Evolutionary conservation across 2,888 invertebrate genomes (phyloP), one percentile per base, ranked within the genome.

Genomic region (Drosophila cyrtoloma): DNA sequence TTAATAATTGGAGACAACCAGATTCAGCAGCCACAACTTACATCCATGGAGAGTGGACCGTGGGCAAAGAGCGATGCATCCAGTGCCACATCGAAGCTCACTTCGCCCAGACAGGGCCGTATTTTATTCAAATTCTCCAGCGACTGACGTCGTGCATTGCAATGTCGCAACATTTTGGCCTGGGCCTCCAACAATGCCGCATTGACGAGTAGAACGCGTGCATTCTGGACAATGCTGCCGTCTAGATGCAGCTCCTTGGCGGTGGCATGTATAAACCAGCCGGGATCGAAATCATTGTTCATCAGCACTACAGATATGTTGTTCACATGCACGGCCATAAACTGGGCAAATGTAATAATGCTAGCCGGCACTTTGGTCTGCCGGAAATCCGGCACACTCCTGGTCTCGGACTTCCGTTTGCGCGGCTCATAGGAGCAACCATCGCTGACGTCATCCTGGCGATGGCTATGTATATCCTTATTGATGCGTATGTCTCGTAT

Each of bases 301-400:
- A 97, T 94, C 66, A 95, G 94, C 91, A 95, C 95, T 39, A 95
- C 94, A 9, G 95, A 95, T 82, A 96, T 94, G 89, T 97, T 96
- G 90, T 96, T 96, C 64, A 97, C 95, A 91, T 97, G 97, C 28
- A 97, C 95, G 16, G 97, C 97, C 96, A 97, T 97, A 92, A 97
- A 97, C 96, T 97, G 97, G 72, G 97, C 97, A 94, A 97, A 96
- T 90, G 96, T 97, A 70, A 96, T 96, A 75, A 97, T 95, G 90
- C 96, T 96, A 1, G 96, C 96, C 5, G 97, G 97, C 74, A 97
- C 95, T 92, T 96, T 96, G 80, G 95, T 96, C 85, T 96, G 95
- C 65, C 96, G 94, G 92, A 97, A 97, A 93, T 97, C 97, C 56
- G 95, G 91, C 93, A 95, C 77, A 94, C 86, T 86, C 64, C 89